A percentile compares a stretch with the other conserved stretches of the same genome.
phyloP scores from a whole-genome alignment of 2,888 invertebrate genomes.

The Pelosia muscerda region DNA sequence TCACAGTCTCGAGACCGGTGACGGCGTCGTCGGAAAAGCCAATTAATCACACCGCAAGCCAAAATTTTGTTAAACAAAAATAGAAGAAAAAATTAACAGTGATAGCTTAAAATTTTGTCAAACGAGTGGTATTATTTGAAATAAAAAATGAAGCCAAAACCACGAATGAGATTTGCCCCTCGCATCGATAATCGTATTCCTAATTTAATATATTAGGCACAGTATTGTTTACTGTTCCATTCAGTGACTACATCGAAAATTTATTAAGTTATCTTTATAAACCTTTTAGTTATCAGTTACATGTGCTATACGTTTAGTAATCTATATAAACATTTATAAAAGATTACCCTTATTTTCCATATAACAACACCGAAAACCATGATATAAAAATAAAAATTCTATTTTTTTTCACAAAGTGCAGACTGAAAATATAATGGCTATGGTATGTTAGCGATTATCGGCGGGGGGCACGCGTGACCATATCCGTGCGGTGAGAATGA shows the following conservation, averaged over 20 bases:
- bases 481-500: constrained; percentile 66
- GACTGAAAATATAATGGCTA: neutral
- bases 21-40: constrained; percentile 70
- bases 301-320: no score
- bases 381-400: neutral
- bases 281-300: no score
- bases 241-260: neutral
- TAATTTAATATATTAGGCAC: neutral
- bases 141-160: constrained; percentile 84
- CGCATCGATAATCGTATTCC: constrained; percentile 59
- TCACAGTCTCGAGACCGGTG: constrained; percentile 56
- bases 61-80: constrained; percentile 81
- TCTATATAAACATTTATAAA: neutral
- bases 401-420: neutral
- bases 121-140: constrained; percentile 82
- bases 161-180: constrained; percentile 79
- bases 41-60: constrained; percentile 86
- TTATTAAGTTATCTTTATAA: neutral
- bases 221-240: neutral
- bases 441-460: constrained; percentile 37
- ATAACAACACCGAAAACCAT: neutral
- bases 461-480: constrained; percentile 46
- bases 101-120: constrained; percentile 82
- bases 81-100: constrained; percentile 80
- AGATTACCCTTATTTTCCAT: neutral